Percentiles rank a stretch among this genome's conserved stretches.
These are phyloP conservation scores for Cephus pulcher DNA, from an alignment of 2,888 invertebrate genomes.

Conservation along the genomic window DNA sequence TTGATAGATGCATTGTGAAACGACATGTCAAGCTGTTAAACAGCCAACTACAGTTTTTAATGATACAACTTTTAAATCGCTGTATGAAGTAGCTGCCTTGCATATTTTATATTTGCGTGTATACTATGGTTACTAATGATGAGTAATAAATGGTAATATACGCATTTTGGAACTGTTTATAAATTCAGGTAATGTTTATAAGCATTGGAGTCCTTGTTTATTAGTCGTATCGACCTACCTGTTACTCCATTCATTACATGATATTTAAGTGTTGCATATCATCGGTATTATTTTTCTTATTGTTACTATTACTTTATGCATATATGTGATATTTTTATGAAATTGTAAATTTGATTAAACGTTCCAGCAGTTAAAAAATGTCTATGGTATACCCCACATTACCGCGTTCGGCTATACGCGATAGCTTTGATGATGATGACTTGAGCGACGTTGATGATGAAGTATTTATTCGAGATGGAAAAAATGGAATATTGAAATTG, in stretches of 20 bases:
- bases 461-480: constrained; percentile 80
- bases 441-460: constrained; percentile 83
- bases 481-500: constrained; percentile 72
- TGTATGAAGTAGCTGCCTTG: neutral
- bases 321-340: neutral
- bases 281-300: neutral
- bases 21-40: neutral
- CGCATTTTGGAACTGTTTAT: neutral
- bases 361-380: constrained; percentile 50
- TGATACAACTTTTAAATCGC: neutral
- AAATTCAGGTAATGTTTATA: neutral
- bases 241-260: neutral
- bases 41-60: neutral
- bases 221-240: neutral
- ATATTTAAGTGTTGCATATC: neutral
- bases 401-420: constrained; percentile 74
- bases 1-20: neutral
- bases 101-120: neutral
- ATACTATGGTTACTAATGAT: neutral
- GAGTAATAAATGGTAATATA: neutral
- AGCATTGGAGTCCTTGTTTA: neutral
- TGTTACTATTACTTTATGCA: neutral
- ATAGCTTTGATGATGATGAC: constrained; percentile 79
- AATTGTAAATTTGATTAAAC: neutral
- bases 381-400: constrained; percentile 72